A percentile compares a stretch with the other conserved stretches of the same genome.
Conservation (phyloP, 2,888 invertebrate species). For the Sphaerophoria rueppellii region DNA sequence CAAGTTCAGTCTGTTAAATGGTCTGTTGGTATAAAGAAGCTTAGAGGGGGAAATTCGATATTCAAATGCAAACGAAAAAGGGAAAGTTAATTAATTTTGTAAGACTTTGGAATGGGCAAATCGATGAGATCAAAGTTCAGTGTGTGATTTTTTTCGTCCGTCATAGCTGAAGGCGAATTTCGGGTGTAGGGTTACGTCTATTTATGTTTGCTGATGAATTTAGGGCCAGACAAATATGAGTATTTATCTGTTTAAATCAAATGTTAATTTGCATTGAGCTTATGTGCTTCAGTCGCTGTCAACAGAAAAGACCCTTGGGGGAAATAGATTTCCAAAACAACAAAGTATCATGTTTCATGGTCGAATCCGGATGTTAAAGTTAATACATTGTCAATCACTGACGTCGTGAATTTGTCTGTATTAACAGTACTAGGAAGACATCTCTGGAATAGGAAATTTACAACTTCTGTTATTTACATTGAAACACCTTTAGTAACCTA, state of each 20-base stretch:
- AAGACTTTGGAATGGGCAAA: neutral
- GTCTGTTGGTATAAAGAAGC: neutral
- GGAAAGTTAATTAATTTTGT: slow-evolving; percentile 63
- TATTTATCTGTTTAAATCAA: neutral
- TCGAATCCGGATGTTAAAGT: too few relatives aligned
- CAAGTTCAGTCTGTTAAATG: slow-evolving; percentile 55
- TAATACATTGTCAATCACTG: too few relatives aligned
- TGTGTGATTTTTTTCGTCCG: neutral
- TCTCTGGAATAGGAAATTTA: too few relatives aligned
- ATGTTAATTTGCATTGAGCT: neutral
- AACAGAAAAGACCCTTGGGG: neutral
- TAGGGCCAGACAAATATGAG: neutral
- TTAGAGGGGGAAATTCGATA: slow-evolving; percentile 9
- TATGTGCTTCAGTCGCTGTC: neutral
- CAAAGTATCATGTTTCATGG: neutral
- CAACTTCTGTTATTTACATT: too few relatives aligned
- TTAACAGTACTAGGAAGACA: too few relatives aligned
- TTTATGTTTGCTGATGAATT: neutral
- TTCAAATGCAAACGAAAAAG: slow-evolving; percentile 50
- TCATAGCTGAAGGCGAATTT: neutral
- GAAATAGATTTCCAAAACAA: neutral
- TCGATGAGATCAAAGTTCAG: slow-evolving; percentile 39
- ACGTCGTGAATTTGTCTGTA: too few relatives aligned
- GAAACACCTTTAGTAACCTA: too few relatives aligned
- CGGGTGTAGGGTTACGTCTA: neutral